Conservation (phyloP, 2,888 invertebrate genomes). For the Hemaris fuciformis region DNA sequence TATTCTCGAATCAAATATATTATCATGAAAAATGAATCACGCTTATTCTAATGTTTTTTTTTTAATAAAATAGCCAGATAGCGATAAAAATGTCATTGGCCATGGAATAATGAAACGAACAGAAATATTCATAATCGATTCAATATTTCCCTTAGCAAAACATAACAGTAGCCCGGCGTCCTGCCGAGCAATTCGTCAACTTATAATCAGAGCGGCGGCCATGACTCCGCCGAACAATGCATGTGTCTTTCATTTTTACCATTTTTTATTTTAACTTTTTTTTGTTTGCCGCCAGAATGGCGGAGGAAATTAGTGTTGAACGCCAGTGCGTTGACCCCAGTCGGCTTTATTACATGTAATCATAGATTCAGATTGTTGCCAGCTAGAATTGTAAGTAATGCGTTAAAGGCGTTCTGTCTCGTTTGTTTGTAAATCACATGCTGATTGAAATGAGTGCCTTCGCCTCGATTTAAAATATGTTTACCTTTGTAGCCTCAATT, state of each 20-base stretch:
- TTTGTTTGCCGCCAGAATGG: constrained; percentile 36
- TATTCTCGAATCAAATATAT: too few species aligned
- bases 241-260: constrained; percentile 35
- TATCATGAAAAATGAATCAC: too few species aligned
- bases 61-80: too few species aligned
- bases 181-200: constrained; percentile 29
- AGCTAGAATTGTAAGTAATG: constrained; percentile 14
- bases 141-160: constrained; percentile 13
- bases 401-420: constrained; percentile 2
- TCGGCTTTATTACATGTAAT: constrained; percentile 12
- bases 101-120: too few species aligned
- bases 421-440: not conserved
- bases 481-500: not conserved
- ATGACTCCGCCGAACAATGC: constrained; percentile 41
- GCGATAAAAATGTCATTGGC: not conserved
- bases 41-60: too few species aligned
- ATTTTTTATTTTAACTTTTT: constrained; percentile 43
- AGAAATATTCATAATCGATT: not conserved
- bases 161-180: constrained; percentile 26
- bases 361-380: constrained; percentile 14
- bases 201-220: constrained; percentile 29
- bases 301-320: constrained; percentile 41
- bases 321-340: constrained; percentile 23
- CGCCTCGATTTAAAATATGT: not conserved
- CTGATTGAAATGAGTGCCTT: not conserved